Base-by-base conservation (phyloP, 2,888 invertebrate genomes). In the Lampropteryx suffumata region DNA sequence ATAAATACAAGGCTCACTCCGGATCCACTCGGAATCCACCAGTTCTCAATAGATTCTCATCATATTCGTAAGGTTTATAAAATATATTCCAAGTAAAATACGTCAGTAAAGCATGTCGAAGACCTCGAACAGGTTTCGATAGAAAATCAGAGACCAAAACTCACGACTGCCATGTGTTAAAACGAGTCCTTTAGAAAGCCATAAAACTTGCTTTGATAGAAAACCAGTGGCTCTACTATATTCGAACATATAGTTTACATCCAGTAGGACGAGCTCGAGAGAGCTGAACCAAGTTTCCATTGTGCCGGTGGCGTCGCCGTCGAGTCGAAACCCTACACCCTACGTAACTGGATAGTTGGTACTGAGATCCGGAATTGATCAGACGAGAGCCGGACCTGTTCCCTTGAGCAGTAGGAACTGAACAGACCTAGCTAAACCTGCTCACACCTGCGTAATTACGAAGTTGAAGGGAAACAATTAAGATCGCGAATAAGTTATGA, bases 241-340 rank as follows among this genome's bases (percentile, higher is more conserved):
- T 45, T 27, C n/a, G 42, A 36, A 50, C 45, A 71, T 75, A 67
- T 80, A 64, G 59, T 66, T 81, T 79, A 76, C 78, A 73, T 69
- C 75, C 67, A 69, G 77, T 74, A 53, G 62, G 67, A 77, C 79
- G 61, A 62, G 73, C 67, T 71, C 66, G 65, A 63, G 62, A 44
- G 34, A 57, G 51, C 47, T 43, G 48, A 49, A 46, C 41, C 57
- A 63, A 60, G 70, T 69, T 71, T 64, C 64, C 68, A 78, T 84
- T 82, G 79, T 79, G 68, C 54, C 55, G 55, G 48, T 60, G 60
- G 65, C 71, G 67, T 52, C 71, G 64, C 62, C 65, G 44, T 56
- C 76, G 63, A 76, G 71, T 69, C 73, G 87, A 74, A 82, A 87
- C 79, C 62, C 62, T 68, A 87, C 69, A 87, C 84, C 70, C 64